phyloP scores from a whole-genome alignment of 2,113 vertebrate genomes.

The Myrmecobius fasciatus region DNA sequence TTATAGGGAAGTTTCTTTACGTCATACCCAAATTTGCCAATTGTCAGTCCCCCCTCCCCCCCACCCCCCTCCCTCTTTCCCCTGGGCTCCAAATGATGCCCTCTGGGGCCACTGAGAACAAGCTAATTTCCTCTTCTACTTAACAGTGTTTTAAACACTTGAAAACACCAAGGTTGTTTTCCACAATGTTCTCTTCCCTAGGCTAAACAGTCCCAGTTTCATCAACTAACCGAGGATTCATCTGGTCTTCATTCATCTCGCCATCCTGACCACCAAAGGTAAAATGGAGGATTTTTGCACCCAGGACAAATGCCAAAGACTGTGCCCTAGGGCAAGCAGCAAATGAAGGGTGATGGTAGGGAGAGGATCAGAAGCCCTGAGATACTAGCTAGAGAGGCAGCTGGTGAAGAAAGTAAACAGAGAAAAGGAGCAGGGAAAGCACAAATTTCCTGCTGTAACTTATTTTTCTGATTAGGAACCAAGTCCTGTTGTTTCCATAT shows the following conservation, averaged over 20 bases:
- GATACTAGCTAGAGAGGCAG: neutral
- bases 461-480: neutral
- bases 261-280: neutral
- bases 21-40: neutral
- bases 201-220: neutral
- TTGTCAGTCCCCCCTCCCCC: neutral
- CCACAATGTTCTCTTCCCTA: neutral
- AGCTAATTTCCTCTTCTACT: neutral
- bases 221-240: neutral
- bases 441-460: neutral
- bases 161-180: neutral
- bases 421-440: neutral
- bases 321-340: neutral
- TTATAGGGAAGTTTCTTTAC: neutral
- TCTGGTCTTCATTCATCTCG: neutral
- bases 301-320: neutral
- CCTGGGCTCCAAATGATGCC: neutral
- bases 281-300: neutral
- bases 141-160: neutral
- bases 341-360: neutral
- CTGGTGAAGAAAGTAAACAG: neutral
- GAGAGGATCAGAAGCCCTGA: neutral
- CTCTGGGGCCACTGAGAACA: neutral
- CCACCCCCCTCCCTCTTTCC: neutral
- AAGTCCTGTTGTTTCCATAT: neutral